A percentile compares a stretch with the other conserved stretches of the same genome.
These are phyloP conservation scores for Myiotriccus ornatus DNA, from an alignment of 2,797 vertebrate species.

Conservation along the genomic window DNA sequence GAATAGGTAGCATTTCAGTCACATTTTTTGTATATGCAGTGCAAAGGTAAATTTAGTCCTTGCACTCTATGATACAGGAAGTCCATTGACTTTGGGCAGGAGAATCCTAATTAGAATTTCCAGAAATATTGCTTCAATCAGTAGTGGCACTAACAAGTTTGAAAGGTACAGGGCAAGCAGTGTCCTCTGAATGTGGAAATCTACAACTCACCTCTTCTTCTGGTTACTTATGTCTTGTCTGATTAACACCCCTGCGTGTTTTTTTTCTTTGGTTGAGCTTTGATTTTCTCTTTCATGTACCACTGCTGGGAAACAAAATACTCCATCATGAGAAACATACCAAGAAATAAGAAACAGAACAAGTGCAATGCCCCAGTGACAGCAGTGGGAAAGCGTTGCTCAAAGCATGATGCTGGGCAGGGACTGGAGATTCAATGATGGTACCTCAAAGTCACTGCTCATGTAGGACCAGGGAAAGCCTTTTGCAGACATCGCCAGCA, in stretches of 20 bases:
- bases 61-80: background rate
- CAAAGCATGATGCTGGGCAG: background rate
- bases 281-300: background rate
- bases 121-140: constrained; percentile 25
- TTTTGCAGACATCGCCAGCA: background rate
- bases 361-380: background rate
- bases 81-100: constrained; percentile 3
- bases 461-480: background rate
- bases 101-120: constrained; percentile 15
- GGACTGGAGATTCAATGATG: background rate
- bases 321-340: background rate
- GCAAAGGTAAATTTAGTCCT: background rate
- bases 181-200: constrained; percentile 42
- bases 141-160: constrained; percentile 25
- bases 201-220: background rate
- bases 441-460: background rate
- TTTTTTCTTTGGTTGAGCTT: background rate
- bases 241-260: background rate
- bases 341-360: background rate
- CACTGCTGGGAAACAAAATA: constrained; percentile 33
- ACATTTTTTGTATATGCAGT: background rate
- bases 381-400: background rate
- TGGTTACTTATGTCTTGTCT: background rate
- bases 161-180: constrained; percentile 35
- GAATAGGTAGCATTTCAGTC: background rate